Evolutionary conservation across 2,888 invertebrate species (phyloP), one percentile per base, ranked within the genome.

Genomic region (Theodoxus fluviatilis): DNA sequence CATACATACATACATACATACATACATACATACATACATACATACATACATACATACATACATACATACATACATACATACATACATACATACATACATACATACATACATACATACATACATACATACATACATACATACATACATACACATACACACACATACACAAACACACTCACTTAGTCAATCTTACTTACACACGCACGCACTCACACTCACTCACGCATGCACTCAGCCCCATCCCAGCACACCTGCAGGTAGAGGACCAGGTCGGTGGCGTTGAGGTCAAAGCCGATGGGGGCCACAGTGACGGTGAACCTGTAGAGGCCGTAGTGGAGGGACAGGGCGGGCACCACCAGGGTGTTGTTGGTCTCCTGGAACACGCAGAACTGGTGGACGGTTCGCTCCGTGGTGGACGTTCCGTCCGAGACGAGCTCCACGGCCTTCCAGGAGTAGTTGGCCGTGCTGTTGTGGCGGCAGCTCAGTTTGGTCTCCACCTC

Each of bases 271-370:
- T 67, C 73, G 3, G 75, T 66, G 55, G 75, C 73, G 18, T 72
- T 68, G 2, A 79, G 72, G 15, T 79, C 78, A n/a, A 74, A 73
- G 0, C 71, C 77, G 0, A 55, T 52, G 4, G 83, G 80, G 1
- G 82, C 75, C 6, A 82, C 81, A 0, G 81, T 81, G 3, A 82
- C 78, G 22, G 76, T 77, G 1, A 84, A 75, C 18, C 72, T 74
- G 75, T 85, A 85, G 2, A 76, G 70, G 15, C 83, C 83, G 66
- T 78, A 82, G 0, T 76, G 72, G 18, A 83, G 71, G 18, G 76
- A 72, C n/a, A 80, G 75, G 15, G 78, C 72, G 6, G 76, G 75
- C 9, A 81, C 75, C 0, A 63, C 71, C 35, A 81, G 78, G 0
- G 77, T 75, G 55, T 73, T 75, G 40, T 78, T 70, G 12, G 31